phyloP scores from a whole-genome alignment of 2,888 invertebrate species.

The Tuberolachnus salignus region DNA sequence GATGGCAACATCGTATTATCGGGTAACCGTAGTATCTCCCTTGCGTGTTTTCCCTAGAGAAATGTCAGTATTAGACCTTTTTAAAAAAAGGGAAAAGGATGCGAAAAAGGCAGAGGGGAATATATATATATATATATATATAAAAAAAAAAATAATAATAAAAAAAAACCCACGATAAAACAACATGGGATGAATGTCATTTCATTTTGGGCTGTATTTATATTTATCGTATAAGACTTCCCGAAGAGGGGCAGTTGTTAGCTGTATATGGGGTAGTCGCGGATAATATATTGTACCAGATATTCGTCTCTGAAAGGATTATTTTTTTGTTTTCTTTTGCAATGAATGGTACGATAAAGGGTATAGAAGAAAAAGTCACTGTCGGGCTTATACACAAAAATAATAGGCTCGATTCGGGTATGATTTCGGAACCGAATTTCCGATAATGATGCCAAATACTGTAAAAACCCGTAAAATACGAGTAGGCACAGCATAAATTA shows the following conservation, averaged over 20 bases:
- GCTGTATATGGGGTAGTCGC: not conserved
- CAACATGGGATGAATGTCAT: conserved; percentile 21
- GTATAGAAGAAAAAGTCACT: not conserved
- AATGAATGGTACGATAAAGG: not conserved
- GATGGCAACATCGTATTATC: not conserved
- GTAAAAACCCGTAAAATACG: conserved; percentile 20
- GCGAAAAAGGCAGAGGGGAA: not conserved
- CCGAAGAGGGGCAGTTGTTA: not conserved
- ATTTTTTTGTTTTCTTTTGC: conserved; percentile 18
- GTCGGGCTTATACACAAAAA: not conserved
- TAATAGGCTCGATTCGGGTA: not conserved
- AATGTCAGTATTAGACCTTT: not conserved
- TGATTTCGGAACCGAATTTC: not conserved
- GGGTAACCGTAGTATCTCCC: not conserved
- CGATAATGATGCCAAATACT: conserved; percentile 5
- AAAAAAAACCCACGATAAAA: conserved; percentile 13
- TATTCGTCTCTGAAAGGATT: conserved; percentile 5
- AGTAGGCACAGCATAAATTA: no score
- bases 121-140: conserved; percentile 4
- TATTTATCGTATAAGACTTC: conserved; percentile 28
- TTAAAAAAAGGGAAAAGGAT: not conserved
- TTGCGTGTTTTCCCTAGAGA: not conserved
- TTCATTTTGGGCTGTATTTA: conserved; percentile 13
- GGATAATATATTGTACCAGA: conserved; percentile 10
- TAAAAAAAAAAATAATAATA: not conserved